A percentile compares a stretch with the other conserved stretches of the same genome.
phyloP scores from a whole-genome alignment of 2,888 invertebrate genomes.

The Meliscaeva auricollis region DNA sequence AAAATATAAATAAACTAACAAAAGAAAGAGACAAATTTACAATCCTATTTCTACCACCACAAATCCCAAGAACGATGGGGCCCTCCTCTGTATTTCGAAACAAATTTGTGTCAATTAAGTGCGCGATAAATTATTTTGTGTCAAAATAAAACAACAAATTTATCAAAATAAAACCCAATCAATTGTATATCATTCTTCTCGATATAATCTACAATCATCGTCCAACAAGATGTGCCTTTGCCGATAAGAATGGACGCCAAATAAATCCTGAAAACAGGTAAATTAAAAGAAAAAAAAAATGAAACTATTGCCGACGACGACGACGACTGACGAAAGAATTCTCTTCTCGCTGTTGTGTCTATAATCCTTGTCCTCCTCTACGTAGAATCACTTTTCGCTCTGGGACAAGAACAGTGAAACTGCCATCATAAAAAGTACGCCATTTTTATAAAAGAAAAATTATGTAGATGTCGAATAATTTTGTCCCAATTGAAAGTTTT shows the following conservation, averaged over 20 bases:
- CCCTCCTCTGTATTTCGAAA: constrained; percentile 41
- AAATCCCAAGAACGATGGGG: constrained; percentile 45
- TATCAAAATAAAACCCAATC: constrained; percentile 41
- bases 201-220: constrained; percentile 39
- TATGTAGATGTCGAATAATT: constrained; percentile 29
- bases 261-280: constrained; percentile 64
- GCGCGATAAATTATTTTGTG: constrained; percentile 66
- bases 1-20: constrained; percentile 26
- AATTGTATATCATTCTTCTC: constrained; percentile 20
- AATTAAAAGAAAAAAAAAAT: constrained; percentile 2
- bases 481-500: constrained; percentile 32
- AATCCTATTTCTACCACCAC: constrained; percentile 10
- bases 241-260: constrained; percentile 42
- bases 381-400: constrained; percentile 58
- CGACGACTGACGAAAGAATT: background rate
- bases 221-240: constrained; percentile 54
- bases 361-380: constrained; percentile 59
- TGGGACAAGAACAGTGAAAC: constrained; percentile 58
- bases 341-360: background rate
- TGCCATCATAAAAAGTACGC: constrained; percentile 54
- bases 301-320: background rate
- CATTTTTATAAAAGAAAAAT: constrained; percentile 60
- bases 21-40: constrained; percentile 45
- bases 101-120: constrained; percentile 73
- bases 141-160: constrained; percentile 68